phyloP scores from a whole-genome alignment of 2,797 vertebrate genomes.

The Coracias cyanogaster region DNA sequence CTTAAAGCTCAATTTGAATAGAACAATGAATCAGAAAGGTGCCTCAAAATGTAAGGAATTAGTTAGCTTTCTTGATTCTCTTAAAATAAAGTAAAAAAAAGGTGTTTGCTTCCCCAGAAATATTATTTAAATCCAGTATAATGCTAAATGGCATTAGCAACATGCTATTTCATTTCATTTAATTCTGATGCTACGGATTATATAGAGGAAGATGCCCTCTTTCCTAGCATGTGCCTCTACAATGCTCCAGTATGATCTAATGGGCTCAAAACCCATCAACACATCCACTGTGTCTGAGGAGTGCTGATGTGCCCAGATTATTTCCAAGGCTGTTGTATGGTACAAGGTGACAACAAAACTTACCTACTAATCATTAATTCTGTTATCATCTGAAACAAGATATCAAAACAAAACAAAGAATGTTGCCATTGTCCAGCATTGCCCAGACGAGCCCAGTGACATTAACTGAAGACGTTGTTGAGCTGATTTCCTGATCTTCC shows the following conservation, averaged over 20 bases:
- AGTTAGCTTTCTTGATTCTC: not conserved
- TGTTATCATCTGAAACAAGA: not conserved
- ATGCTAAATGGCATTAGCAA: constrained; percentile 20
- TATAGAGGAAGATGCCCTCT: not conserved
- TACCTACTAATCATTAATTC: not conserved
- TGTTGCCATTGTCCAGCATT: not conserved
- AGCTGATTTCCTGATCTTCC: not conserved
- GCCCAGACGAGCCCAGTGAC: not conserved
- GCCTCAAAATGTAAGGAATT: constrained; percentile 6
- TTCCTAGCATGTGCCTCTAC: not conserved
- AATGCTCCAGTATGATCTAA: not conserved
- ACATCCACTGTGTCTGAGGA: not conserved
- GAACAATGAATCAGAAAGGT: constrained; percentile 31
- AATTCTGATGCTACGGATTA: not conserved
- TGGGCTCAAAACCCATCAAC: not conserved
- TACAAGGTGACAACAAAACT: not conserved
- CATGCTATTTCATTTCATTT: not conserved
- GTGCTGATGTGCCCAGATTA: not conserved
- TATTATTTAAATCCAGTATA: constrained; percentile 16
- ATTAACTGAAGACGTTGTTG: not conserved
- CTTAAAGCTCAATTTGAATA: constrained; percentile 53
- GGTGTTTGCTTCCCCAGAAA: not conserved
- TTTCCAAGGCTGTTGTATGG: not conserved
- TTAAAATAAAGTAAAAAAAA: constrained; percentile 21
- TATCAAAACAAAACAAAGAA: not conserved